Evolutionary conservation across 2,888 invertebrate genomes (phyloP).

Genomic region (Theretra japonica): DNA sequence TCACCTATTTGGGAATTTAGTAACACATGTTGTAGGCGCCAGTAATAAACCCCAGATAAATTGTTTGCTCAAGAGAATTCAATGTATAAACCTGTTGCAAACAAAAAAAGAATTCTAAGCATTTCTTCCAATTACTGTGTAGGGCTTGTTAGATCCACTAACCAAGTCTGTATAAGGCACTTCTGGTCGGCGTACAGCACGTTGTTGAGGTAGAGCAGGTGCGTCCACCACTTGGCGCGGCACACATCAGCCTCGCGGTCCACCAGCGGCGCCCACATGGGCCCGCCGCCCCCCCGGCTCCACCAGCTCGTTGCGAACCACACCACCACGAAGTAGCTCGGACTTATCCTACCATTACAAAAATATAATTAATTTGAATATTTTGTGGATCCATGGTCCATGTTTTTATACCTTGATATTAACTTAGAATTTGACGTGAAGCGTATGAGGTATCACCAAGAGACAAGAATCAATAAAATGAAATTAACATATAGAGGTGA

Average conservation of each 20-base stretch:
- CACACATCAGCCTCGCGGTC: slow-evolving; percentile 66
- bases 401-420: too few species aligned
- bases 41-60: too few species aligned
- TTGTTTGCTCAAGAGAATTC: not conserved
- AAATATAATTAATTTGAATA: not conserved
- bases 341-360: slow-evolving; percentile 61
- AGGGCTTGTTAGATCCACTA: slow-evolving; percentile 41
- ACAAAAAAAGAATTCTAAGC: too few species aligned
- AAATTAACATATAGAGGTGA: too few species aligned
- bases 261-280: slow-evolving; percentile 72
- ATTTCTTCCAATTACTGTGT: not conserved
- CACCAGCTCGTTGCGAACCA: slow-evolving; percentile 77
- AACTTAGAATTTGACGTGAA: too few species aligned
- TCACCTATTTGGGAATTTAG: too few species aligned
- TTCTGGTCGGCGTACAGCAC: slow-evolving; percentile 68
- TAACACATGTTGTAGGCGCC: too few species aligned
- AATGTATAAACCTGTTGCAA: not conserved
- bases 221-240: slow-evolving; percentile 75
- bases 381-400: too few species aligned
- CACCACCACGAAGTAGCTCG: slow-evolving; percentile 72
- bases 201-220: slow-evolving; percentile 75
- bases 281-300: slow-evolving; percentile 66
- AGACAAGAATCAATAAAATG: too few species aligned
- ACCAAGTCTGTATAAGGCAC: slow-evolving; percentile 80
- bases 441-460: too few species aligned